These are phyloP conservation scores for Petrocephalus schoutedeni DNA, from an alignment of 2,797 vertebrate genomes.

Conservation along the genomic window DNA sequence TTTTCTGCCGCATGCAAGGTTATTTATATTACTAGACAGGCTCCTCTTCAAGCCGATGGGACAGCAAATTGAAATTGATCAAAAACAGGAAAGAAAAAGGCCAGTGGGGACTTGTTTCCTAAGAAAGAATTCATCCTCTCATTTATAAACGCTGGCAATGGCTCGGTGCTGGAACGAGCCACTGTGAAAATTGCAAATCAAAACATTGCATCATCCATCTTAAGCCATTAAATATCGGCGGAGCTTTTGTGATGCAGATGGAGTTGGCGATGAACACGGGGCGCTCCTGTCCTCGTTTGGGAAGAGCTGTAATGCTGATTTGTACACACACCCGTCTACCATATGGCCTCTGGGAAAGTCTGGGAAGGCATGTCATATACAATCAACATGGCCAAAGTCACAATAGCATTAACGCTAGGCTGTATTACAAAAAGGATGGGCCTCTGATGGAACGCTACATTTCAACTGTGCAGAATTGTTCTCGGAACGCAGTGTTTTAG, in stretches of 20 bases:
- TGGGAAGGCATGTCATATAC: neutral
- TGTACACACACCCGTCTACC: neutral
- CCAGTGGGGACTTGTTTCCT: conserved; percentile 8
- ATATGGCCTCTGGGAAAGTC: neutral
- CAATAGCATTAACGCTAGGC: neutral
- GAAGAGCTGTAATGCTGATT: neutral
- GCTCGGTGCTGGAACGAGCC: neutral
- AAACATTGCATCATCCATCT: conserved; percentile 17
- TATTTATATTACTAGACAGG: conserved; percentile 21
- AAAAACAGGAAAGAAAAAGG: neutral
- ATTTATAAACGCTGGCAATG: neutral
- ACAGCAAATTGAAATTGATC: conserved; percentile 31
- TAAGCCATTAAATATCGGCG: neutral
- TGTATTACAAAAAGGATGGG: neutral
- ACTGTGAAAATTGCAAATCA: conserved; percentile 5
- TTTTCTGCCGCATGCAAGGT: neutral
- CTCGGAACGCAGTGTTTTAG: neutral
- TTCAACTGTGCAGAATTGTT: neutral
- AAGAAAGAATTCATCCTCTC: conserved; percentile 4
- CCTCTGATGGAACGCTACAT: neutral
- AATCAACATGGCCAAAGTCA: neutral
- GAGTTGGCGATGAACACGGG: neutral
- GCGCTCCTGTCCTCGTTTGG: neutral
- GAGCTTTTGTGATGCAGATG: neutral
- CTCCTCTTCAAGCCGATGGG: conserved; percentile 14